phyloP scores from a whole-genome alignment of 2,113 vertebrate species.

The Manacus vitellinus region DNA sequence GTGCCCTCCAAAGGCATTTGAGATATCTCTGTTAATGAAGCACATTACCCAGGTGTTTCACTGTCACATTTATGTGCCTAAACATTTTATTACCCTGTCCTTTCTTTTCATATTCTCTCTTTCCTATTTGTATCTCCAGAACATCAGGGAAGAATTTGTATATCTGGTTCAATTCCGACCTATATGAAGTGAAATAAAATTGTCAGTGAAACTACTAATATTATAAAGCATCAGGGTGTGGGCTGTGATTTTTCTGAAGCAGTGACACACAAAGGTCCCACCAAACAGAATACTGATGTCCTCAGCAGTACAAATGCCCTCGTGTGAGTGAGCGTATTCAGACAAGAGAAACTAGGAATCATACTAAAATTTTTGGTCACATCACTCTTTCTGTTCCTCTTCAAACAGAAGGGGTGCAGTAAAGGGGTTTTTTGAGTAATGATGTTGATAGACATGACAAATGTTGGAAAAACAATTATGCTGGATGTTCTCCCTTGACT shows the following conservation, averaged over 20 bases:
- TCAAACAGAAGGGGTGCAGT: neutral
- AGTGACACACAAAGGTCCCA: neutral
- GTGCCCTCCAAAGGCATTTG: neutral
- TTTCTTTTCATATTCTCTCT: neutral
- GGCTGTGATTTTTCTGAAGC: neutral
- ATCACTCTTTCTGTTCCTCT: neutral
- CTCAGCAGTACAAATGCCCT: neutral
- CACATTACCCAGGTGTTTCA: neutral
- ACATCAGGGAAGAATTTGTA: neutral
- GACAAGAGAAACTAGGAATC: fast-evolving
- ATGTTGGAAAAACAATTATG: neutral
- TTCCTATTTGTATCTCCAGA: neutral
- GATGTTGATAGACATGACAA: neutral
- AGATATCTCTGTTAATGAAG: neutral
- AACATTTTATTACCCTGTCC: neutral
- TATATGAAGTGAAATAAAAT: neutral
- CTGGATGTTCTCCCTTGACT: neutral
- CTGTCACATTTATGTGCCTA: neutral
- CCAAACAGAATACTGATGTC: fast-evolving
- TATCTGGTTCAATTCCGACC: neutral
- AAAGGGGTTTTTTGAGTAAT: neutral
- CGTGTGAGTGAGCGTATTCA: fast-evolving
- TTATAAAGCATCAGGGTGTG: neutral
- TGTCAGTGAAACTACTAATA: neutral
- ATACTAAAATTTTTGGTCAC: neutral